Percentiles rank a stretch among this genome's conserved stretches.
phyloP scores from a whole-genome alignment of 1,140 invertebrate species.

The Chymomyza costata region DNA sequence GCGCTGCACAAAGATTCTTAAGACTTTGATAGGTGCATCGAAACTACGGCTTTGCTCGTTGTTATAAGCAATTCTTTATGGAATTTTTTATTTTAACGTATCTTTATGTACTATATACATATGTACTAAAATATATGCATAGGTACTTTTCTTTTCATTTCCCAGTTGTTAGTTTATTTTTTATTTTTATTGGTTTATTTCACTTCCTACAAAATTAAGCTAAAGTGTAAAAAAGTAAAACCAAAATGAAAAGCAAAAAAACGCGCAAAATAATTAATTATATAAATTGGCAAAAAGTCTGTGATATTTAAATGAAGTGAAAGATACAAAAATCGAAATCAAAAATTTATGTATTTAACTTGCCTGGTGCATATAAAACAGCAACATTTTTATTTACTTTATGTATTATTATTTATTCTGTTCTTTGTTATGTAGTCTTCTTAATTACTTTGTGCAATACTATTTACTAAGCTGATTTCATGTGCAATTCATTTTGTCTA shows the following conservation, averaged over 20 bases:
- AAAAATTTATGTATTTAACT: no score
- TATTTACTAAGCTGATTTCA: slow-evolving; percentile 5
- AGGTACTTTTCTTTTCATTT: slow-evolving; percentile 1
- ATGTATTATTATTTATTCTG: slow-evolving; percentile 36
- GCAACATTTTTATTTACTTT: slow-evolving; percentile 30
- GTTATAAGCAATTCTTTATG: no score
- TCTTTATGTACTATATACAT: no score
- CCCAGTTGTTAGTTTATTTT: slow-evolving; percentile 12
- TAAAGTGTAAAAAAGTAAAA: slow-evolving; percentile 19
- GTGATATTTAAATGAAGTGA: slow-evolving; percentile 68
- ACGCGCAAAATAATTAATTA: slow-evolving; percentile 56
- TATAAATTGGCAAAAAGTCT: slow-evolving; percentile 66
- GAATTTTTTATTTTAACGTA: no score
- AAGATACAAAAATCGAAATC: slow-evolving; percentile 41
- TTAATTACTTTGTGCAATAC: slow-evolving; percentile 59
- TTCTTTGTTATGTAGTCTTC: slow-evolving; percentile 38
- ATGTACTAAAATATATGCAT: no score
- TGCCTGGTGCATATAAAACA: no score
- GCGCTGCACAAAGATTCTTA: slow-evolving; percentile 8
- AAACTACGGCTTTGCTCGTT: no score
- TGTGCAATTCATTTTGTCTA: no score
- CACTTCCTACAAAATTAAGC: neutral
- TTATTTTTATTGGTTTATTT: slow-evolving; percentile 2
- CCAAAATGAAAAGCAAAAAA: slow-evolving; percentile 55
- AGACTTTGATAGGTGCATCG: no score